Evolutionary conservation across 2,888 invertebrate genomes (phyloP).

Genomic region (Muschampia plurimacula): DNA sequence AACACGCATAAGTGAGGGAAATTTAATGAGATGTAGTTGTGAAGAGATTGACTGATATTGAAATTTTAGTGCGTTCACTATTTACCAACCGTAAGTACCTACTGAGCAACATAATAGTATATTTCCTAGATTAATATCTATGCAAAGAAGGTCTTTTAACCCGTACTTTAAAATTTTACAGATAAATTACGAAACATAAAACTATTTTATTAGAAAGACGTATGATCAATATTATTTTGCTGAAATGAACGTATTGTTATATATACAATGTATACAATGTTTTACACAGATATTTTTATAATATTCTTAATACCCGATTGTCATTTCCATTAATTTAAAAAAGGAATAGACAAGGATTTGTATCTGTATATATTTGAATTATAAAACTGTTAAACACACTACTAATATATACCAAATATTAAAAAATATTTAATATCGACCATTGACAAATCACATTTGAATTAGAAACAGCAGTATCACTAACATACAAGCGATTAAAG

Average conservation of each 20-base stretch:
- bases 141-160: background rate
- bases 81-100: background rate
- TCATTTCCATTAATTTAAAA: background rate
- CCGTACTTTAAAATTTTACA: too few relatives aligned
- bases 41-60: conserved; percentile 15
- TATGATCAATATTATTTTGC: background rate
- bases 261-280: too few relatives aligned
- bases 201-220: background rate
- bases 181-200: too few relatives aligned
- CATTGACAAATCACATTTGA: background rate
- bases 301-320: background rate
- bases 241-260: too few relatives aligned
- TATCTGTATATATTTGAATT: background rate
- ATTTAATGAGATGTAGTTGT: conserved; percentile 1
- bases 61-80: conserved; percentile 5
- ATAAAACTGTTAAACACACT: conserved; percentile 18
- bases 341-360: background rate
- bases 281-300: too few relatives aligned
- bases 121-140: conserved; percentile 6
- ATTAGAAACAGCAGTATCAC: conserved; percentile 46
- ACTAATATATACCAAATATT: conserved; percentile 27
- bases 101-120: background rate
- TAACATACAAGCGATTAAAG: conserved; percentile 64
- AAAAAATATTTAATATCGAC: background rate
- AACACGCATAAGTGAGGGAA: conserved; percentile 12